Evolutionary conservation across 1,140 invertebrate species (phyloP).

Genomic region (Lysiphlebus fabarum): DNA sequence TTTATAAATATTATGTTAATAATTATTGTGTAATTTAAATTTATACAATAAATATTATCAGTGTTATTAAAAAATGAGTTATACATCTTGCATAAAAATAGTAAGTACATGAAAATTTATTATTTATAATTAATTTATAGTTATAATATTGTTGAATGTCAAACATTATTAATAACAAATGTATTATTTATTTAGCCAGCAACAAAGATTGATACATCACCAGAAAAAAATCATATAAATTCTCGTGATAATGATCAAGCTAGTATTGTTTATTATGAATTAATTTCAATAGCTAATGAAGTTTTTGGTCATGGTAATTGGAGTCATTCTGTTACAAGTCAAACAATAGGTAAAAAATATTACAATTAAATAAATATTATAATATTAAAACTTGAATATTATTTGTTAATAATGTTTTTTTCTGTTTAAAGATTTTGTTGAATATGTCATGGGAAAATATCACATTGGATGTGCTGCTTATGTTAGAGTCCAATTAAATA

Average conservation of each 20-base stretch:
- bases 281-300: constrained; percentile 36
- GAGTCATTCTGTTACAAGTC: constrained; percentile 38
- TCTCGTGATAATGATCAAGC: neutral
- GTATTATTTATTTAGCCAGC: constrained; percentile 10
- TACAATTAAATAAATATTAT: neutral
- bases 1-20: no score
- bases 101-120: constrained; percentile 4
- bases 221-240: constrained; percentile 1
- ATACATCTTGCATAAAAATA: constrained; percentile 20
- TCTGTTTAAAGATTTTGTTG: constrained; percentile 32
- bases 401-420: constrained; percentile 2
- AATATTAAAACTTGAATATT: neutral
- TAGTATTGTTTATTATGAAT: constrained; percentile 20
- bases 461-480: constrained; percentile 32
- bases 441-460: constrained; percentile 32
- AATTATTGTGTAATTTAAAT: no score
- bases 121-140: neutral
- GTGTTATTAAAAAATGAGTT: constrained; percentile 5
- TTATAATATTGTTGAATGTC: neutral
- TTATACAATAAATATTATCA: no score
- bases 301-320: constrained; percentile 36
- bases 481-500: constrained; percentile 32
- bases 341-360: constrained; percentile 34
- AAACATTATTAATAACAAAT: neutral
- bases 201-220: neutral